A percentile compares a stretch with the other conserved stretches of the same genome.
These are phyloP conservation scores for Scartelaos histophorus DNA, from an alignment of 2,113 vertebrate species.

Conservation along the genomic window DNA sequence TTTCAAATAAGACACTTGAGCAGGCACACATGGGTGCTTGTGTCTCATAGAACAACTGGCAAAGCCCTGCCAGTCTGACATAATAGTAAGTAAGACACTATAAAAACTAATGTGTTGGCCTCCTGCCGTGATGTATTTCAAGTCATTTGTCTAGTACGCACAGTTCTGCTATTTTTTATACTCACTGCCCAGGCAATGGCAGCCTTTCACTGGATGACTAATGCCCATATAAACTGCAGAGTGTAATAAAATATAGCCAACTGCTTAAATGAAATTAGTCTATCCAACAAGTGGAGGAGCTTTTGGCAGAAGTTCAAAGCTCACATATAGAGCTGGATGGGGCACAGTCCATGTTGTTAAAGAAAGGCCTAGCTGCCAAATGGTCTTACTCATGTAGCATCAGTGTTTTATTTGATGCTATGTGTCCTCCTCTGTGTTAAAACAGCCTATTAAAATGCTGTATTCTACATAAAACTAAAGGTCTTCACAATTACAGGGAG, in stretches of 20 bases:
- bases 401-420: slow-evolving; percentile 15
- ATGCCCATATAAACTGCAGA: slow-evolving; percentile 40
- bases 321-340: slow-evolving; percentile 19
- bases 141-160: slow-evolving; percentile 21
- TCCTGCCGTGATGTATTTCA: slow-evolving; percentile 19
- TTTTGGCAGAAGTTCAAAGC: slow-evolving; percentile 35
- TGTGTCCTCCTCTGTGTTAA: slow-evolving; percentile 18
- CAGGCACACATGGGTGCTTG: neutral
- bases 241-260: slow-evolving; percentile 30
- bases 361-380: slow-evolving; percentile 24
- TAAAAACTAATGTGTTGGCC: slow-evolving; percentile 4
- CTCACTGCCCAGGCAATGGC: slow-evolving; percentile 14
- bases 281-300: slow-evolving; percentile 30
- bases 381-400: slow-evolving; percentile 20
- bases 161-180: slow-evolving; percentile 11
- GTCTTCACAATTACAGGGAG: neutral
- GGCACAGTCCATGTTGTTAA: slow-evolving; percentile 14
- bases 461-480: slow-evolving; percentile 10
- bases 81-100: slow-evolving; percentile 1
- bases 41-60: neutral
- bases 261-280: slow-evolving; percentile 44
- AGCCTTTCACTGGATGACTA: slow-evolving; percentile 48
- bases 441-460: neutral
- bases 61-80: neutral
- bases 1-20: slow-evolving; percentile 8